Conservation (phyloP, 2,113 vertebrate genomes). For the Coptodon rendalli region DNA sequence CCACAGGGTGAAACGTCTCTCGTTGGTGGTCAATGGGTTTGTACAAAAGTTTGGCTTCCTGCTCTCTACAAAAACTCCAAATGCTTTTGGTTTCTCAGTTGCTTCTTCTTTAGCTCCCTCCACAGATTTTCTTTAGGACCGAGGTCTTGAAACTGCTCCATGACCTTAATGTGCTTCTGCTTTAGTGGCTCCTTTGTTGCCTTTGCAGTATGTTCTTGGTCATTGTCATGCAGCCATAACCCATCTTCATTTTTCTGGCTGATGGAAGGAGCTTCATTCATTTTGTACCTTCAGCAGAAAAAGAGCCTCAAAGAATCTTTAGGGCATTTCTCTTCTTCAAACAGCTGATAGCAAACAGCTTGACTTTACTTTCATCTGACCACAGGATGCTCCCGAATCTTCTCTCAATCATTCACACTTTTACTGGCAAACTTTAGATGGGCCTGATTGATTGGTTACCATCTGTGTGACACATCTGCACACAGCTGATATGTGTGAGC, state of each 20-base stretch:
- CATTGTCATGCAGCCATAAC: neutral
- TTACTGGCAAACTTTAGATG: neutral
- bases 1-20: rapidly evolving
- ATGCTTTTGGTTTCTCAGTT: neutral
- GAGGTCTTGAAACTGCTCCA: rapidly evolving
- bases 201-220: neutral
- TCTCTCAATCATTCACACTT: neutral
- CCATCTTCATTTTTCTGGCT: neutral
- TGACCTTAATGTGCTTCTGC: rapidly evolving
- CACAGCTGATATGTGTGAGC: neutral
- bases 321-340: neutral
- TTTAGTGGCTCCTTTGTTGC: rapidly evolving
- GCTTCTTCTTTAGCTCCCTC: rapidly evolving
- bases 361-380: neutral
- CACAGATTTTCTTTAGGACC: neutral
- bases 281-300: neutral
- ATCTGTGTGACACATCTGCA: neutral
- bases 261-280: neutral
- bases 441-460: neutral
- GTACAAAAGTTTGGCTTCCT: rapidly evolving
- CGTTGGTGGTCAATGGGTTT: rapidly evolving
- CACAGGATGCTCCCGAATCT: neutral
- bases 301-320: rapidly evolving
- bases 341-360: neutral
- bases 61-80: neutral